Evolutionary conservation across 2,797 vertebrate genomes (phyloP).

Genomic region (Gymnocypris eckloni): DNA sequence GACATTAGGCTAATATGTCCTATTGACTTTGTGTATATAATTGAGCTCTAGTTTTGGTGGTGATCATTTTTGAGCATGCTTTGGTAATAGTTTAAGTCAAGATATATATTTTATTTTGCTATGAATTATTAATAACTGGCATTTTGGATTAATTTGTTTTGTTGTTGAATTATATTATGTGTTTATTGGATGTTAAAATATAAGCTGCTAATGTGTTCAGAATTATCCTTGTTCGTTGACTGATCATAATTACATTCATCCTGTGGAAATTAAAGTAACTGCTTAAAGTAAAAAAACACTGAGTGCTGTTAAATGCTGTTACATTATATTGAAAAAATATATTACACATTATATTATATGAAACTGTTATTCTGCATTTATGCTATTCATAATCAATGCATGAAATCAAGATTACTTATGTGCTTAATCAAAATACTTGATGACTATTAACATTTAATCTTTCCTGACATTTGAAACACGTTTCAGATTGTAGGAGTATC

Average conservation of each 20-base stretch:
- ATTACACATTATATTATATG: conserved; percentile 39
- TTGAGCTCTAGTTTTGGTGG: neutral
- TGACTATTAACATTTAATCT: neutral
- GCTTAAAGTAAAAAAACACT: conserved; percentile 12
- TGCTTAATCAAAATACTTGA: neutral
- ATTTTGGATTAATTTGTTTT: neutral
- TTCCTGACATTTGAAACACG: neutral
- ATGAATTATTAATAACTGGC: neutral
- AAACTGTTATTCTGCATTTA: neutral
- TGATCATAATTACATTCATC: conserved; percentile 12
- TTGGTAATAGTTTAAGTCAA: neutral
- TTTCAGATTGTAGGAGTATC: neutral
- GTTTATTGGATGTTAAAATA: conserved; percentile 23
- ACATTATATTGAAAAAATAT: conserved; percentile 13
- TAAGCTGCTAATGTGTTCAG: conserved; percentile 39
- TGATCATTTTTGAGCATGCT: neutral
- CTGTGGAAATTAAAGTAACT: conserved; percentile 16
- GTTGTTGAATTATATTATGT: neutral
- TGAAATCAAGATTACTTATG: neutral
- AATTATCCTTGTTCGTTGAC: conserved; percentile 31
- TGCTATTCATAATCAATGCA: neutral
- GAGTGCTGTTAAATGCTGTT: conserved; percentile 24
- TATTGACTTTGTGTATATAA: neutral
- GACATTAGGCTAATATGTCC: neutral
- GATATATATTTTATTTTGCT: neutral